Conservation (phyloP, 1,140 invertebrate genomes). For the Lucilia sericata region DNA sequence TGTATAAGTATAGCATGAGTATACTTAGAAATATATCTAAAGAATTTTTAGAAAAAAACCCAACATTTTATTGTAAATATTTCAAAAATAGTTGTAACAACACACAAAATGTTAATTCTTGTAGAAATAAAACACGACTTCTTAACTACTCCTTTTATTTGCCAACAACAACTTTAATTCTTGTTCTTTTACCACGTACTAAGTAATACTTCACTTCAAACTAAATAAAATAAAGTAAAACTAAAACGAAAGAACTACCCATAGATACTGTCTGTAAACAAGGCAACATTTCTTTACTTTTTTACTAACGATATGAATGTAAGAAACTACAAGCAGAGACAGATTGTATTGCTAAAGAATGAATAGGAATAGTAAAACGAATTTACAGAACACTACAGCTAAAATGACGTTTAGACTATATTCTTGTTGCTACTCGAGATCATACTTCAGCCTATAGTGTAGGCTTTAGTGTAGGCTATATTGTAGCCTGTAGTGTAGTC, state of each 20-base stretch:
- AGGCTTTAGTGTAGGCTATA: no score
- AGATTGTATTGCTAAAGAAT: background rate
- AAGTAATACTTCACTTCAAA: background rate
- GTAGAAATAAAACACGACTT: background rate
- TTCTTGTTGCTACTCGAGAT: no score
- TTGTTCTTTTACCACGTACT: no score
- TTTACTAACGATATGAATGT: background rate
- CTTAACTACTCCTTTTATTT: background rate
- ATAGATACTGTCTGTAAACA: background rate
- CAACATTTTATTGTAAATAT: background rate
- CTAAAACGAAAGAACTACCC: background rate
- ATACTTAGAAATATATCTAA: background rate
- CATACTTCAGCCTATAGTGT: no score
- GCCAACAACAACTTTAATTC: background rate
- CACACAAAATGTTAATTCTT: conserved; percentile 6
- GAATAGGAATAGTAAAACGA: background rate
- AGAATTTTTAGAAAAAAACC: background rate
- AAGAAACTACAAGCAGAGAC: background rate
- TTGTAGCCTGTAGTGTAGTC: no score
- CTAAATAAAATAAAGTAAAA: background rate
- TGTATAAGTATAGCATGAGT: background rate
- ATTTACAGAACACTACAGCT: no score
- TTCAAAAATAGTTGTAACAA: background rate
- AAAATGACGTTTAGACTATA: no score
- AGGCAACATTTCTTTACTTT: background rate